A percentile compares a stretch with the other conserved stretches of the same genome.
Evolutionary conservation across 2,888 invertebrate species (phyloP).

Genomic region (Aromia moschata): DNA sequence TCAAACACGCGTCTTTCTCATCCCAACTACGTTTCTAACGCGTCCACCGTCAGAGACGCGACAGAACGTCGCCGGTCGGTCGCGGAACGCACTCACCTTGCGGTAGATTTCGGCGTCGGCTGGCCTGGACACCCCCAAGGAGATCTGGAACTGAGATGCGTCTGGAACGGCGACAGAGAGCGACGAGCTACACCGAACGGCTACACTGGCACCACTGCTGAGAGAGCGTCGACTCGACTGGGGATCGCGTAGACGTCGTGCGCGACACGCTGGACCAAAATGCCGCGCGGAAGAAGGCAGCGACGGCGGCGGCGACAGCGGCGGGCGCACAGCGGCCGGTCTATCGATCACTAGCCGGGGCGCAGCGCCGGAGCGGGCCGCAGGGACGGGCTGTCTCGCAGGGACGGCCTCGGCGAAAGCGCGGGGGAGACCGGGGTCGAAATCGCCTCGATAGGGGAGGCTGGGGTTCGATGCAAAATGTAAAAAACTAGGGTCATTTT

Average conservation of each 20-base stretch:
- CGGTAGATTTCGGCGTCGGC: not conserved
- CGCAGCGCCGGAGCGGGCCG: constrained; percentile 19
- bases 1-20: no score
- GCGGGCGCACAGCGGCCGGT: constrained; percentile 18
- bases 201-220: constrained; percentile 15
- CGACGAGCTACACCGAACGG: constrained; percentile 15
- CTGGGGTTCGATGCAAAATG: no score
- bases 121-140: not conserved
- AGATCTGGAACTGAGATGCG: not conserved
- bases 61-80: no score
- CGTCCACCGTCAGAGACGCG: no score
- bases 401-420: constrained; percentile 13
- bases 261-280: constrained; percentile 22
- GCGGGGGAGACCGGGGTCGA: no score
- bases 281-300: constrained; percentile 1
- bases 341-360: constrained; percentile 33
- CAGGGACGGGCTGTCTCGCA: constrained; percentile 9
- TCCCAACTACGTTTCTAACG: no score
- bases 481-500: no score
- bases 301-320: constrained; percentile 4
- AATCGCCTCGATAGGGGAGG: no score
- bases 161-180: constrained; percentile 1
- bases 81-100: no score
- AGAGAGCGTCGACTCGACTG: constrained; percentile 2
- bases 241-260: constrained; percentile 19